Percentiles rank a stretch among this genome's conserved stretches.
Evolutionary conservation across 2,113 vertebrate species (phyloP).

Genomic region (Cebus imitator): DNA sequence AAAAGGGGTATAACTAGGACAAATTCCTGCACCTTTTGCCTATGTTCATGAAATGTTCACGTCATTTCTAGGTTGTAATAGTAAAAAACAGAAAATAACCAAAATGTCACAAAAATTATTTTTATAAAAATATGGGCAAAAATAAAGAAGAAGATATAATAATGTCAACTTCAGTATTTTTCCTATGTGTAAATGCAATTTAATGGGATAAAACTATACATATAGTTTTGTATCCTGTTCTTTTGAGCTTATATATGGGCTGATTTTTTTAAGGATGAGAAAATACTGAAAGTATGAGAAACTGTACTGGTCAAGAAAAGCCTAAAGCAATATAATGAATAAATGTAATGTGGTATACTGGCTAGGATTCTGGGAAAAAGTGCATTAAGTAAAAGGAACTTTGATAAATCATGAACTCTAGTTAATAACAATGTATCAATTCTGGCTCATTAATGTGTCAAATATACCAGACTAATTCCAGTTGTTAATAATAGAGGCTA

Average conservation of each 20-base stretch:
- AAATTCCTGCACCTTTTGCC: too few relatives aligned
- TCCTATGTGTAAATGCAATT: neutral
- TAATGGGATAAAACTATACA: neutral
- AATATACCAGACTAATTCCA: neutral
- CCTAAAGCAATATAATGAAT: neutral
- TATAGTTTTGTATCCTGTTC: neutral
- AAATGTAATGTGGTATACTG: too few relatives aligned
- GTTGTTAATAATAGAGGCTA: neutral
- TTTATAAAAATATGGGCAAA: neutral
- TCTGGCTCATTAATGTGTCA: neutral
- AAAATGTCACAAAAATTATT: neutral
- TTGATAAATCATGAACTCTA: neutral
- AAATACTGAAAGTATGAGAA: too few relatives aligned
- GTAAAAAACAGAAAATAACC: neutral
- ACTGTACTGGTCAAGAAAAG: too few relatives aligned
- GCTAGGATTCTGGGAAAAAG: neutral
- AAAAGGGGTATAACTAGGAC: too few relatives aligned
- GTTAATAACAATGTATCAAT: neutral
- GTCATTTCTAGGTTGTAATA: too few relatives aligned
- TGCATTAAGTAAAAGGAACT: neutral
- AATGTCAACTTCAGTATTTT: neutral
- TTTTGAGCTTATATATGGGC: neutral
- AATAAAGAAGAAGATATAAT: neutral
- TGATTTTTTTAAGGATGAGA: too few relatives aligned
- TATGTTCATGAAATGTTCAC: too few relatives aligned